Base-by-base conservation (phyloP, 2,113 vertebrate genomes). In the Notothenia coriiceps region DNA sequence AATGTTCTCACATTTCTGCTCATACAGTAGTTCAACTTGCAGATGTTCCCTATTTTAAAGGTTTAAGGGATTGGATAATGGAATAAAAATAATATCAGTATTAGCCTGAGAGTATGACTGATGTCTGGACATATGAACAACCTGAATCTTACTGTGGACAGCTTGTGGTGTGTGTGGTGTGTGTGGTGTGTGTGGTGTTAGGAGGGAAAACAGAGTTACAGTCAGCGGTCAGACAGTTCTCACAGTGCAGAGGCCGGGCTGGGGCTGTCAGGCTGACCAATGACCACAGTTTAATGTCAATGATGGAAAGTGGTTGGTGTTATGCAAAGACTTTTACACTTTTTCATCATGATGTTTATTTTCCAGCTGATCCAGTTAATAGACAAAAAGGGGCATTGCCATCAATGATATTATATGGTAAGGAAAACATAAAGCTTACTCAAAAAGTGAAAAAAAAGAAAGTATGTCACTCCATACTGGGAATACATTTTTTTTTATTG, bases 101-200 rank as follows among this genome's bases (percentile, higher is more conserved):
- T 77, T 69, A 62, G n/a, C 63, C 33, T 65, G 25, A 10, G 56
- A 50, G 46, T 7, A 77, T 63, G 70, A 76, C 68, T 79, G 50
- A 73, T 70, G 79, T 51, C 6, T 57, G 77, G 47, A 52, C 20
- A 6, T 35, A 1, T 56, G 69, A 74, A 87, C 71, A 66, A 87
- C 71, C 60, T 70, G 77, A 81, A 71, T 83, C 50, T 74, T 22
- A 35, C 13, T 40, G 52, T 50, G 77, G 57, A 59, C 79, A 87
- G 82, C 88, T 84, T 91, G 92, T 85, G 81, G 87, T 85, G 80
- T 85, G 89, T 75, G 85, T 82, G 84, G 89, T 82, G 71, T 76
- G 35, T 90, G 92, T 85, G 81, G 87, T 85, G 80, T 86, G 73
- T 75, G 79, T 82, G 74, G 69, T 88, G 88, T 91, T 78, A 81